phyloP scores from a whole-genome alignment of 2,888 invertebrate genomes.

The Bruchidius siliquastri region DNA sequence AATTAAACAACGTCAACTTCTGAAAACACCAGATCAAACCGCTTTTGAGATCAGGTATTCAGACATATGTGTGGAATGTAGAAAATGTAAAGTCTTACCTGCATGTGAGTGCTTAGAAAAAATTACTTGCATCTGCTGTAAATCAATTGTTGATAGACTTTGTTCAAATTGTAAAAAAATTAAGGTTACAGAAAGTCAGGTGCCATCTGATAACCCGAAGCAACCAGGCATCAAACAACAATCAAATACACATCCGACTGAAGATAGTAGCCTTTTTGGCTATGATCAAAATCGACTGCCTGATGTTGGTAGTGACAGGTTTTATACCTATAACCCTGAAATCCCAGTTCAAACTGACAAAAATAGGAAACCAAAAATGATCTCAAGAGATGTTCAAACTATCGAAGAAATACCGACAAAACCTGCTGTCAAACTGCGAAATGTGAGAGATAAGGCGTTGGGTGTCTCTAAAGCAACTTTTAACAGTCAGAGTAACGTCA shows the following conservation, averaged over 20 bases:
- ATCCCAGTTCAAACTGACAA: background rate
- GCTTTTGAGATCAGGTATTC: background rate
- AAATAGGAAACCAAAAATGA: background rate
- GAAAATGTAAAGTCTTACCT: background rate
- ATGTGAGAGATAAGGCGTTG: background rate
- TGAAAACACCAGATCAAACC: background rate
- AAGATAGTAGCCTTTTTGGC: no score
- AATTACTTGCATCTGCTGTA: background rate
- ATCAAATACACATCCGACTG: no score
- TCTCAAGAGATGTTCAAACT: background rate
- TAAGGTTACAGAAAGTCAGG: background rate
- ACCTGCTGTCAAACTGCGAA: background rate
- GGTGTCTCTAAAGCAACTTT: background rate
- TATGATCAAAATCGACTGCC: background rate
- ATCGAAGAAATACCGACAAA: conserved; percentile 1
- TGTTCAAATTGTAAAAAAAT: background rate
- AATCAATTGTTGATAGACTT: background rate
- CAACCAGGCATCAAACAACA: background rate
- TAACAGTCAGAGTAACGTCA: background rate
- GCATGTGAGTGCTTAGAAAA: background rate
- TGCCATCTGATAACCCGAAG: background rate
- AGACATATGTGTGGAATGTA: background rate
- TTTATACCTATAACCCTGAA: background rate
- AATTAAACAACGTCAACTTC: conserved; percentile 27
- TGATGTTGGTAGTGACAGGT: background rate